phyloP scores from a whole-genome alignment of 2,113 vertebrate species.

The Neotoma lepida region DNA sequence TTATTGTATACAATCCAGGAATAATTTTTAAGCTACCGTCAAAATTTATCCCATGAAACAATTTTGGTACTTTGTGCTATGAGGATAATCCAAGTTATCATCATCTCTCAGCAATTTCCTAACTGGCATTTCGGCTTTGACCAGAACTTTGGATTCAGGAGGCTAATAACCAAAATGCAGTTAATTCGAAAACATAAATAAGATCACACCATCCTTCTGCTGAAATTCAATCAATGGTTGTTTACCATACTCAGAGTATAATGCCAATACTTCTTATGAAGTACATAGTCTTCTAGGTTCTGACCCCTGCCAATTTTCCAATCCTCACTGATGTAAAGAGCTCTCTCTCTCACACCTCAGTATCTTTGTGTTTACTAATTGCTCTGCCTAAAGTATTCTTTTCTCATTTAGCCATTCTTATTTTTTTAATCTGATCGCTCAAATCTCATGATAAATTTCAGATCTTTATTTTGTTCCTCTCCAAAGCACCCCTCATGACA shows the following conservation, averaged over 20 bases:
- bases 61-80: not conserved
- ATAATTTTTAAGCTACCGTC: not conserved
- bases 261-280: not conserved
- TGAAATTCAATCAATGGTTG: not conserved
- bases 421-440: not conserved
- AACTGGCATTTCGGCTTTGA: not conserved
- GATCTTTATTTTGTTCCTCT: not conserved
- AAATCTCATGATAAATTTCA: not conserved
- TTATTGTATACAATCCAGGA: not conserved
- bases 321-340: not conserved
- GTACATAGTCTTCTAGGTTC: not conserved
- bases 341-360: not conserved
- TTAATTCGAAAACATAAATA: slow-evolving; percentile 34
- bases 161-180: not conserved
- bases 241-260: not conserved
- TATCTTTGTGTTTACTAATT: not conserved
- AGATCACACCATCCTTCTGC: not conserved
- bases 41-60: not conserved
- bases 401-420: not conserved
- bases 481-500: not conserved
- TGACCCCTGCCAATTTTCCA: not conserved
- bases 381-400: not conserved
- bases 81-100: not conserved
- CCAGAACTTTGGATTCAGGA: not conserved
- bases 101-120: not conserved